A percentile compares a stretch with the other conserved stretches of the same genome.
Conservation (phyloP, 2,888 invertebrate species). For the Acanthacorydalis orientalis region DNA sequence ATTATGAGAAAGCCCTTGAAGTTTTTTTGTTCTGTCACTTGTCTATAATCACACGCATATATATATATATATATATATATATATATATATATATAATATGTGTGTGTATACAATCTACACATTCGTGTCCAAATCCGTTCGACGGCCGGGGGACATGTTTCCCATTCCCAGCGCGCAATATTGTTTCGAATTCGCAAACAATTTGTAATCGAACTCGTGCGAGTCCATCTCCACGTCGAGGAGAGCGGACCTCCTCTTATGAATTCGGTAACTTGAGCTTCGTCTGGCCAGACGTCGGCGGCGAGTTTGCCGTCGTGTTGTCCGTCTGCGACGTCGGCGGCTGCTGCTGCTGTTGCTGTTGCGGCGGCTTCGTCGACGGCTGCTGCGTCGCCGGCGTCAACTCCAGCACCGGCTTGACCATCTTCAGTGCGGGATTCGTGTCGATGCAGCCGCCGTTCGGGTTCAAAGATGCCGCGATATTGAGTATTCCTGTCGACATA, state of each 20-base stretch:
- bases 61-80: too few species aligned
- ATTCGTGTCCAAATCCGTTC: too few species aligned
- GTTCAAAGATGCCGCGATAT: slow-evolving; percentile 44
- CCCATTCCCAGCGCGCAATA: too few species aligned
- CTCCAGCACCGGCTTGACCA: slow-evolving; percentile 35
- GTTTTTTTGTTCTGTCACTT: too few species aligned
- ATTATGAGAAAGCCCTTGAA: too few species aligned
- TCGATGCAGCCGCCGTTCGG: slow-evolving; percentile 46
- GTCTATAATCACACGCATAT: too few species aligned
- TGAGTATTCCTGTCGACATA: slow-evolving; percentile 34
- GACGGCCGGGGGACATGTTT: too few species aligned
- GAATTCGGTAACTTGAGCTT: slow-evolving; percentile 5
- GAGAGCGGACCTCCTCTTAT: not conserved
- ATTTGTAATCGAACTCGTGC: not conserved
- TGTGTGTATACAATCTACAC: too few species aligned
- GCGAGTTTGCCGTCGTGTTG: not conserved
- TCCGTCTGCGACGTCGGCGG: too few species aligned
- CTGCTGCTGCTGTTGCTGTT: slow-evolving; percentile 9
- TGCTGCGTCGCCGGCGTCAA: slow-evolving; percentile 11
- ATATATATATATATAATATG: too few species aligned
- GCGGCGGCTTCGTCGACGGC: slow-evolving; percentile 8
- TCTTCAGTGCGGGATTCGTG: slow-evolving; percentile 41
- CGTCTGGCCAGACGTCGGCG: slow-evolving; percentile 2
- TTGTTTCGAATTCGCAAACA: too few species aligned
- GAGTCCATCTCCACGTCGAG: not conserved